These are phyloP conservation scores for Muscina levida DNA, from an alignment of 2,888 invertebrate species.

Conservation along the genomic window DNA sequence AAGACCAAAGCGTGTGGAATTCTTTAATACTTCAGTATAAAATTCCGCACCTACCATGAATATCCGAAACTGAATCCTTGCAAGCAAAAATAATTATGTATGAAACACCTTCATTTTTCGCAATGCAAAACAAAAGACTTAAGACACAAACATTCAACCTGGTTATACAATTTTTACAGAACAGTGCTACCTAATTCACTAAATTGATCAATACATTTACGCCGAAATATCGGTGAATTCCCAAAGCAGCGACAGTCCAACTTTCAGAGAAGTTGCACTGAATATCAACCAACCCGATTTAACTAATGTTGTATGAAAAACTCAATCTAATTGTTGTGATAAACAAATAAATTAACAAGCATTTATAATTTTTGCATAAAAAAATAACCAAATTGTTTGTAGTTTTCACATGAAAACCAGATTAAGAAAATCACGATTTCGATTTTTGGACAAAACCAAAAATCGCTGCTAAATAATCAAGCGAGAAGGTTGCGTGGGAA, in stretches of 20 bases:
- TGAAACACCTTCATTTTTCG: too few relatives aligned
- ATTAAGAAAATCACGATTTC: slow-evolving; percentile 58
- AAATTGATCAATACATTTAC: too few relatives aligned
- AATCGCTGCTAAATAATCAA: slow-evolving; percentile 4
- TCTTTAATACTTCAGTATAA: too few relatives aligned
- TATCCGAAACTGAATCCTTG: too few relatives aligned
- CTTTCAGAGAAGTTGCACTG: slow-evolving; percentile 33
- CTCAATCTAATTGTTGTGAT: slow-evolving; percentile 40
- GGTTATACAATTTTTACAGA: not conserved
- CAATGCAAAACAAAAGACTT: slow-evolving; percentile 6
- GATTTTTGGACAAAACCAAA: not conserved
- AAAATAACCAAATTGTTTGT: slow-evolving; percentile 13
- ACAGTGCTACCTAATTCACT: too few relatives aligned
- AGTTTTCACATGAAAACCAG: slow-evolving; percentile 42
- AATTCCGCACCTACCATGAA: too few relatives aligned
- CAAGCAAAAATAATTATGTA: too few relatives aligned
- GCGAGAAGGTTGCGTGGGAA: slow-evolving; percentile 58
- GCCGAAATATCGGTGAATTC: slow-evolving; percentile 20
- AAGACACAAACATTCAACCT: not conserved
- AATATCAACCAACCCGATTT: too few relatives aligned
- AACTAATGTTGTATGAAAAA: slow-evolving; percentile 24
- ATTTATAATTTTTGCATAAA: slow-evolving; percentile 37
- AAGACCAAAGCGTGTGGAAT: too few relatives aligned
- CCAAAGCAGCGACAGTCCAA: slow-evolving; percentile 47
- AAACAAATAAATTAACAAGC: slow-evolving; percentile 50